Conservation (phyloP, 2,888 invertebrate species). For the Synergus laeviventris region DNA sequence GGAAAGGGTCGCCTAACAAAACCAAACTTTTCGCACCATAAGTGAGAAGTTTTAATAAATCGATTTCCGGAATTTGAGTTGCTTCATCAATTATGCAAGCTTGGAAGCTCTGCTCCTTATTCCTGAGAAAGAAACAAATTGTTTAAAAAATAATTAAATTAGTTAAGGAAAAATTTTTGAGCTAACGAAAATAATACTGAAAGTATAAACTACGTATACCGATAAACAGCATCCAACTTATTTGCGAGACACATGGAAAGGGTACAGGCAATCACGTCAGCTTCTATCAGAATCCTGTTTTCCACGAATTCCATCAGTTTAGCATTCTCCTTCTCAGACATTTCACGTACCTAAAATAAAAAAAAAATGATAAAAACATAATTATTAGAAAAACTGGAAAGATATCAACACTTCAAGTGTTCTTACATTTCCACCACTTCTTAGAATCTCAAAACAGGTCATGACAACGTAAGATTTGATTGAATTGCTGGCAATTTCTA, state of each 20-base stretch:
- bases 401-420: background rate
- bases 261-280: background rate
- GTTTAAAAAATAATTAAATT: background rate
- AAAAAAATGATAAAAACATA: background rate
- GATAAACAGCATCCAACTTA: background rate
- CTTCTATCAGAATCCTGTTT: background rate
- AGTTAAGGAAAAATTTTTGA: background rate
- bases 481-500: background rate
- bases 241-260: background rate
- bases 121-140: background rate
- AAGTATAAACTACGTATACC: background rate
- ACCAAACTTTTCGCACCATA: background rate
- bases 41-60: background rate
- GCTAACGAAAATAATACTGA: no score
- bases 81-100: background rate
- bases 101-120: no score
- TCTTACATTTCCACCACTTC: background rate
- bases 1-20: background rate
- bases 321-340: background rate
- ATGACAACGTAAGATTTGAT: background rate
- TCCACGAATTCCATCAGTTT: background rate
- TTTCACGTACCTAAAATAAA: background rate
- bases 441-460: background rate
- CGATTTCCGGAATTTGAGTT: background rate
- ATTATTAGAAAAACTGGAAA: background rate